Base-by-base conservation (phyloP, 2,888 invertebrate genomes). In the Amblyjoppa proteus region DNA sequence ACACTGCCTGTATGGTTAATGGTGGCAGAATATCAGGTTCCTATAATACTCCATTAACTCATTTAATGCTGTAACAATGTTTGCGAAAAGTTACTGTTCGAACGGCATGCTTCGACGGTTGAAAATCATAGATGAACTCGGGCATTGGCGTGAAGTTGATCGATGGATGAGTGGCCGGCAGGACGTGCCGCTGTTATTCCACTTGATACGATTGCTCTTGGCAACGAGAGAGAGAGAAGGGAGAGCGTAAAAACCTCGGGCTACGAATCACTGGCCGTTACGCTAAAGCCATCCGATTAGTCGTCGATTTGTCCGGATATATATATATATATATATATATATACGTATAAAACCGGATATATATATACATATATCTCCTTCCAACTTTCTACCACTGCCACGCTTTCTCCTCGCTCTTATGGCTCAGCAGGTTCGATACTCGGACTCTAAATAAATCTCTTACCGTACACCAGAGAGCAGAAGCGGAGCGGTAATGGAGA, bases 241-340 rank as follows among this genome's bases (percentile, higher is more conserved):
- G 51, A 71, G 71, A 61, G 71, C 38, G 31, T 34, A 49, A 69
- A 77, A 77, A 77, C 31, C 56, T 76, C 20, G 16, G 53, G 13
- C 58, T 69, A 79, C 87, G 82, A 80, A 87, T 85, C 56, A 76
- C 64, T 53, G 79, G 61, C 73, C 79, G 73, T 85, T 87, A 77
- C 70, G 76, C 61, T 82, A 85, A 85, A 73, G 74, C 80, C 66
- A 83, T 85, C 76, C 85, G 82, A 87, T 87, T 87, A 87, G 87
- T 83, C 80, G 82, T 69, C 87, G 82, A 87, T 87, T 87, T 85
- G 85, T 87, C 85, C 56, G 34, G 66, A 77, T 61, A 61, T 34
- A 61, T 61, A 31, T 61, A 31, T 34, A 61, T 25, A 25, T 28
- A 9, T 20, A 25, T 25, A n/a, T 64, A 49, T 38, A 45, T 74